Conservation (phyloP, 2,888 invertebrate species). For the Polyommatus iphigenia region DNA sequence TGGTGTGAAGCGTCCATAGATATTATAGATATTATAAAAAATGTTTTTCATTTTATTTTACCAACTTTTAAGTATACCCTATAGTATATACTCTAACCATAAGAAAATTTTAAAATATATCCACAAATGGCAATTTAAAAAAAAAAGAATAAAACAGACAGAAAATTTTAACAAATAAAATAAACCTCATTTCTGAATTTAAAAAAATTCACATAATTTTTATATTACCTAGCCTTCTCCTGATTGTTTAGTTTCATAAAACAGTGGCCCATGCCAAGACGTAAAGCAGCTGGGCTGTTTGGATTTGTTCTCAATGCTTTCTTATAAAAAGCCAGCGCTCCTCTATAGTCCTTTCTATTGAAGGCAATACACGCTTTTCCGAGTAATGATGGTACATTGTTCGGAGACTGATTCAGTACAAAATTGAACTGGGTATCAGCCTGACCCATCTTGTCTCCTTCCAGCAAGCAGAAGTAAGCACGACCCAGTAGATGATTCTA, state of each 20-base stretch:
- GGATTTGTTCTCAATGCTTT: conserved; percentile 98
- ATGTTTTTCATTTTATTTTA: too few species aligned
- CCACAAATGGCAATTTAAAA: too few species aligned
- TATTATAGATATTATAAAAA: too few species aligned
- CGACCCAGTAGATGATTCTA: conserved; percentile 97
- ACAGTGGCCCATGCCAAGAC: conserved; percentile 99
- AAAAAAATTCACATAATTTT: background rate
- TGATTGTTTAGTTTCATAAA: conserved; percentile 97
- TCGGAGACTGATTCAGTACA: conserved; percentile 96
- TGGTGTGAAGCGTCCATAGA: too few species aligned
- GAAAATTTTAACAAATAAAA: too few species aligned
- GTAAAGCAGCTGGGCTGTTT: conserved; percentile 96
- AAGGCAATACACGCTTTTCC: conserved; percentile 99
- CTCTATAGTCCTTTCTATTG: conserved; percentile 97
- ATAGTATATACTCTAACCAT: too few species aligned
- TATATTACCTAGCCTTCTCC: conserved; percentile 91
- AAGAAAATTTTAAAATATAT: too few species aligned
- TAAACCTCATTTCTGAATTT: background rate
- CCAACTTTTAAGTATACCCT: too few species aligned
- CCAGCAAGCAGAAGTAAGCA: conserved; percentile 98
- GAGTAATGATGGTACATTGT: conserved; percentile 97
- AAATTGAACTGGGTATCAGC: conserved; percentile 99
- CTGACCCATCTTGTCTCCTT: conserved; percentile 99
- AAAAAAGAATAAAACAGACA: too few species aligned
- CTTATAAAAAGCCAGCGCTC: conserved; percentile 98